Evolutionary conservation across 2,888 invertebrate species (phyloP).

Genomic region (Machimus atricapillus): DNA sequence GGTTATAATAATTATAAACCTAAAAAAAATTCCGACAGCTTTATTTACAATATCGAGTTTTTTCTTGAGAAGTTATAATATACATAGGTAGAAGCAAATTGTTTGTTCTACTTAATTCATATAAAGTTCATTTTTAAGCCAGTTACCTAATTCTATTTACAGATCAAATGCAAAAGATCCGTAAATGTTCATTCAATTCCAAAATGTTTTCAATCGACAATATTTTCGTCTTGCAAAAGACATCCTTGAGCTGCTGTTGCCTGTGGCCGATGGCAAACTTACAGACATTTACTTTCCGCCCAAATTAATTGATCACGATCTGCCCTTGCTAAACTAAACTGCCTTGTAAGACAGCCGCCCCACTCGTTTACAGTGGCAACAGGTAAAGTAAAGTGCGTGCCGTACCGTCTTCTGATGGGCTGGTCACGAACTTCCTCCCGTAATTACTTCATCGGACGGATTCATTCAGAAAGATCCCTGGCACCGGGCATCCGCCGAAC

Average conservation of each 20-base stretch:
- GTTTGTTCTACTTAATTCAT: too few relatives aligned
- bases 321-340: not conserved
- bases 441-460: constrained; percentile 10
- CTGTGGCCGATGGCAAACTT: not conserved
- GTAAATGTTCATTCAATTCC: not conserved
- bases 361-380: not conserved
- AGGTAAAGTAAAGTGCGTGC: not conserved
- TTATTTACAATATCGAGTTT: too few relatives aligned
- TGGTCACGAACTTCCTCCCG: constrained; percentile 3
- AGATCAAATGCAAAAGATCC: too few relatives aligned
- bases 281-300: not conserved
- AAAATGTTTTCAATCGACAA: not conserved
- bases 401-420: not conserved
- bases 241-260: not conserved
- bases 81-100: too few relatives aligned
- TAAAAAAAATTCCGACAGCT: too few relatives aligned
- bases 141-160: not conserved
- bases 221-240: not conserved
- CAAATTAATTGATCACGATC: not conserved
- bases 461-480: not conserved
- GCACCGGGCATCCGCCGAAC: not conserved
- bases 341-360: not conserved
- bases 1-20: too few relatives aligned
- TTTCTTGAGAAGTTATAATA: too few relatives aligned
- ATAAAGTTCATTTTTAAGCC: too few relatives aligned